phyloP scores from a whole-genome alignment of 1,140 invertebrate species.

The Oreohelix idahoensis region DNA sequence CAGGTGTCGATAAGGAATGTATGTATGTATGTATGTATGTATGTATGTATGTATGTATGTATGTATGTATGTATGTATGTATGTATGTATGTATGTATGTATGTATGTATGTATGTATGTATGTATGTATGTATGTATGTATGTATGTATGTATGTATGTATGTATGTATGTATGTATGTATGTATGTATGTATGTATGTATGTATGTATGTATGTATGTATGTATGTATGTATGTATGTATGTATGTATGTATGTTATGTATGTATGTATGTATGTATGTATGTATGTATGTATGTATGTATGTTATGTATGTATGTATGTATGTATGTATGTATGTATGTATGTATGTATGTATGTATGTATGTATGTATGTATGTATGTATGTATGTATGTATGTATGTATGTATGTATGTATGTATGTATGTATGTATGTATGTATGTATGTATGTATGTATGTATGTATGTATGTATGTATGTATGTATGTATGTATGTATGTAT shows the following conservation, averaged over 20 bases:
- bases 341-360: constrained; percentile 21
- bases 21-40: constrained; percentile 26
- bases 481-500: too few species aligned
- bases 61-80: background rate
- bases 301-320: constrained; percentile 32
- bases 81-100: background rate
- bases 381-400: too few species aligned
- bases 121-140: background rate
- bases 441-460: too few species aligned
- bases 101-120: background rate
- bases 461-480: too few species aligned
- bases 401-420: too few species aligned
- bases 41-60: constrained; percentile 16
- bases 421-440: too few species aligned
- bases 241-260: constrained; percentile 10
- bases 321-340: constrained; percentile 24
- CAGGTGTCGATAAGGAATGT: background rate
- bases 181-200: background rate
- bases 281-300: constrained; percentile 30
- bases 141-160: background rate
- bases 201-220: background rate
- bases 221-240: constrained; percentile 14
- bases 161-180: background rate
- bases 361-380: constrained; percentile 26
- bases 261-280: constrained; percentile 17